Evolutionary conservation across 1,140 invertebrate genomes (phyloP).

Genomic region (Euura lappo): DNA sequence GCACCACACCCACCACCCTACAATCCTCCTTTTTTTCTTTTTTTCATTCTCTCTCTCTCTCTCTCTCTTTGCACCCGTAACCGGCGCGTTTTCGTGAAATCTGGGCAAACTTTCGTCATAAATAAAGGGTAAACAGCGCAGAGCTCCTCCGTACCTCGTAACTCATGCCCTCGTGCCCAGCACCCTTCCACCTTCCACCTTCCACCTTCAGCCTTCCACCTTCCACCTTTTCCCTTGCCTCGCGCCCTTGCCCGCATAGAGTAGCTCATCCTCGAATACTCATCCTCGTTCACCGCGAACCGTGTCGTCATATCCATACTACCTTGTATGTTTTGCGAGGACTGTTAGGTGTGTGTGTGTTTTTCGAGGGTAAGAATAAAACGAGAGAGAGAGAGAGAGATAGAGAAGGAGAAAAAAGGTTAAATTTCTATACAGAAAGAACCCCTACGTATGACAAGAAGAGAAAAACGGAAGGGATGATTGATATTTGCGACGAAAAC

Average conservation of each 20-base stretch:
- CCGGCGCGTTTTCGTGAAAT: conserved; percentile 49
- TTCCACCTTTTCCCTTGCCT: conserved; percentile 15
- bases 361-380: not conserved
- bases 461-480: not conserved
- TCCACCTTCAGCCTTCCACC: not conserved
- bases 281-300: not conserved
- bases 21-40: not conserved
- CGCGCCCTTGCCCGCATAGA: too few species aligned
- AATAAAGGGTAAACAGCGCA: conserved; percentile 58
- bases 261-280: not conserved
- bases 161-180: conserved; percentile 23
- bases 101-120: conserved; percentile 57
- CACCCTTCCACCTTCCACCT: not conserved
- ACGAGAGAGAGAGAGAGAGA: not conserved
- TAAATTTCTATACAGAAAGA: not conserved
- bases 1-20: conserved; percentile 2
- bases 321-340: not conserved
- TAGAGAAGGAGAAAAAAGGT: not conserved
- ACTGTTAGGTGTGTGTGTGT: too few species aligned
- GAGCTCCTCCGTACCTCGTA: conserved; percentile 28
- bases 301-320: conserved; percentile 28
- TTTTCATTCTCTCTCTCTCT: conserved; percentile 15
- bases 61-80: conserved; percentile 7
- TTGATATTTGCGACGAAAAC: not conserved
- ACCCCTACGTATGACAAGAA: too few species aligned